These are phyloP conservation scores for Ahaetulla prasina DNA, from an alignment of 2,113 vertebrate species.

Conservation along the genomic window DNA sequence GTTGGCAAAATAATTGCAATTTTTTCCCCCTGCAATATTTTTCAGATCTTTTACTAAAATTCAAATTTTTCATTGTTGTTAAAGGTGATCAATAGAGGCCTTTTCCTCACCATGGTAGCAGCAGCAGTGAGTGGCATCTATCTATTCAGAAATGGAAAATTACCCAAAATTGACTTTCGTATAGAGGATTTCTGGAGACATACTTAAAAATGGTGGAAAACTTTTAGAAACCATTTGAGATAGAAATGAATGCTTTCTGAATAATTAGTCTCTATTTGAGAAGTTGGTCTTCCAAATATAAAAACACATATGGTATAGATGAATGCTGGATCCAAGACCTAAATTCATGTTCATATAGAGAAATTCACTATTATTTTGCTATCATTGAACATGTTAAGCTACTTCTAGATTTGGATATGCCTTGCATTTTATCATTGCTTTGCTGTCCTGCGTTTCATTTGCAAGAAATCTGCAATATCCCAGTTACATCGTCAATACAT, in stretches of 20 bases:
- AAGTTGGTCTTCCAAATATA: neutral
- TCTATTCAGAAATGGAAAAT: conserved; percentile 65
- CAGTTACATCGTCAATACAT: neutral
- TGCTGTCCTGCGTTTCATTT: neutral
- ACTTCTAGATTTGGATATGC: neutral
- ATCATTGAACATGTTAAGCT: neutral
- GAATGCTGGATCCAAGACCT: neutral
- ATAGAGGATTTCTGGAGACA: conserved; percentile 61
- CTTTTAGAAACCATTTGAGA: neutral
- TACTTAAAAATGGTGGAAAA: conserved; percentile 43
- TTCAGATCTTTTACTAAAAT: neutral
- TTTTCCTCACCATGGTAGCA: conserved; percentile 64
- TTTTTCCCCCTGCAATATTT: neutral
- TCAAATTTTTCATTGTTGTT: conserved; percentile 12
- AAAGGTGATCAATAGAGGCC: conserved; percentile 77
- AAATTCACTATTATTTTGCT: neutral
- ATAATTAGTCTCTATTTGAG: neutral
- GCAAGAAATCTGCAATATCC: neutral
- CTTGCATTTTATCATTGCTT: neutral
- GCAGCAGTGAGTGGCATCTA: conserved; percentile 60
- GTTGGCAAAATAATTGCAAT: neutral
- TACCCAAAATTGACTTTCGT: conserved; percentile 37
- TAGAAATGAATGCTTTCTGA: neutral
- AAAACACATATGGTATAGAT: no score
- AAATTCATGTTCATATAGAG: neutral